Conservation (phyloP, 2,797 vertebrate genomes). For the Helarctos malayanus region DNA sequence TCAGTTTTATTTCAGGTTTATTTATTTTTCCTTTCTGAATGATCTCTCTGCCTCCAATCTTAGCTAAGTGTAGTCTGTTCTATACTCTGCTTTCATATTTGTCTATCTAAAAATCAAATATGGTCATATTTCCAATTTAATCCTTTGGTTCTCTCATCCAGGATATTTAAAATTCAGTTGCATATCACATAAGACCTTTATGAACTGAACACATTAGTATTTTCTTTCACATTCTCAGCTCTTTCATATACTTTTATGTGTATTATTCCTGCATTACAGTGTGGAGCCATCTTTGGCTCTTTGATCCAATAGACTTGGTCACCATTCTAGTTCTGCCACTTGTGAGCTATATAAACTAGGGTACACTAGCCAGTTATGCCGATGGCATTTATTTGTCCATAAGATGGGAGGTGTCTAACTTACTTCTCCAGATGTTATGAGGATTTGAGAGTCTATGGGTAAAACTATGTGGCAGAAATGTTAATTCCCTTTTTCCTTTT, state of each 20-base stretch:
- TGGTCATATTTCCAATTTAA: background rate
- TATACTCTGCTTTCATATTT: background rate
- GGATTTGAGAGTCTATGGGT: background rate
- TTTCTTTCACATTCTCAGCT: background rate
- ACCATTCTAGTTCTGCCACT: background rate
- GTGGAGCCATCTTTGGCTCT: background rate
- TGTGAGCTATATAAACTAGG: background rate
- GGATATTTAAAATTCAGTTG: background rate
- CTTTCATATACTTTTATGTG: background rate
- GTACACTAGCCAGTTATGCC: background rate
- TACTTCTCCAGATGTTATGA: background rate
- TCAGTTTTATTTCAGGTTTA: background rate
- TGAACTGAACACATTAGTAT: background rate
- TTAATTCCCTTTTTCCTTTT: background rate
- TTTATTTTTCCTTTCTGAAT: background rate
- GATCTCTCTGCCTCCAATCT: background rate
- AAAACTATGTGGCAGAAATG: background rate
- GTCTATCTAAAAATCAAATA: background rate
- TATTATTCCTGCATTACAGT: background rate
- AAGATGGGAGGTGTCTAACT: background rate
- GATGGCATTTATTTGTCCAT: background rate
- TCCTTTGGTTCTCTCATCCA: background rate
- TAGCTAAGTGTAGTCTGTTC: background rate
- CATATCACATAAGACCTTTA: background rate
- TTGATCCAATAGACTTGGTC: background rate